Evolutionary conservation across 2,797 vertebrate species (phyloP), one percentile per base, ranked within the genome.

Genomic region (Schizothorax lantsangensis): DNA sequence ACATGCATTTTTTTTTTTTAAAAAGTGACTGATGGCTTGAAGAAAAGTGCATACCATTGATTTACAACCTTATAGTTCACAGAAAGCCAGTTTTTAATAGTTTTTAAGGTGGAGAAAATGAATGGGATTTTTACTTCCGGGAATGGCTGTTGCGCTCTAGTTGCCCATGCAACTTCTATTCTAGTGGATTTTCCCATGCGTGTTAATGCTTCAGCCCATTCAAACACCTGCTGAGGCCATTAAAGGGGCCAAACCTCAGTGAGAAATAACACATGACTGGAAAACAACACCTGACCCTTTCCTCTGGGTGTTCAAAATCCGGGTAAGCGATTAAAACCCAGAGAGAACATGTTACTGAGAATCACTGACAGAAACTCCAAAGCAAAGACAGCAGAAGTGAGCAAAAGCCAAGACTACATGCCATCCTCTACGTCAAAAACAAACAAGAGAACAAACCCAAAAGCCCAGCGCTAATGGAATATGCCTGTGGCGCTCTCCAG

Each of bases 401-500:
- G 52, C 52, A 83, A 19, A 72, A 30, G 68, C 45, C 66, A 3
- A 72, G 66, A 43, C 47, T 12, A 23, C 68, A 26, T 21, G 49
- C 36, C 26, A 14, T 73, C 36, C 17, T 59, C 49, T 3, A 2
- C 2, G 33, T 14, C 21, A 26, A 59, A 30, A 40, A 57, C 36
- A 23, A 40, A 59, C 52, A 54, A 17, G 2, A 40, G 47, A 26
- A 33, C 43, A 9, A 33, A 81, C 43, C 10, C 40, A 5, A 47
- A 62, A 62, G 64, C 45, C 40, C 74, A 14, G 38, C 2, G 38
- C 64, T 69, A 17, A 69, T 17, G 30, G 30, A 83, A 47, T 30
- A 85, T 33, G 82, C 87, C 84, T 26, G 40, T n/a, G 72, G 86
- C 72, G 77, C 69, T 45, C 57, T 73, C 54, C 15, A 47, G 23